phyloP scores from a whole-genome alignment of 1,140 invertebrate genomes.

The Oncopodura yosiiana region DNA sequence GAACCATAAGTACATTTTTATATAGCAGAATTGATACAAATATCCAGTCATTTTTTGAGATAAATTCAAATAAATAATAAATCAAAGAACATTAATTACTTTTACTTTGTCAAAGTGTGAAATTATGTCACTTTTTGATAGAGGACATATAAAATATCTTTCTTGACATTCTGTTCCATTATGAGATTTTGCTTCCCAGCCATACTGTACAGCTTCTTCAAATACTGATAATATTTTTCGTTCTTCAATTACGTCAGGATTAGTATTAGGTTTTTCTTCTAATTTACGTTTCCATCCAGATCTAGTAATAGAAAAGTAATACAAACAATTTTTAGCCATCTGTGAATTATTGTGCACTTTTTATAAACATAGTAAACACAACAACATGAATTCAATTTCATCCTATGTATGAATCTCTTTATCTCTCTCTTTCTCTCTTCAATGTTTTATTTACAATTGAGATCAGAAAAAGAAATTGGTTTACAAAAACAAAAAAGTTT shows the following conservation, averaged over 20 bases:
- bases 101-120: conserved; percentile 29
- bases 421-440: not conserved
- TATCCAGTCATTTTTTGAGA: not conserved
- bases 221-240: conserved; percentile 30
- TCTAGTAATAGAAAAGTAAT: conserved; percentile 9
- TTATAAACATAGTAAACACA: too few relatives aligned
- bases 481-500: too few relatives aligned
- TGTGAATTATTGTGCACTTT: too few relatives aligned
- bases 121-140: conserved; percentile 26
- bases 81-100: conserved; percentile 25
- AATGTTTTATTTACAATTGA: not conserved
- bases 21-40: too few relatives aligned
- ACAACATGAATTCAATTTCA: too few relatives aligned
- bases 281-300: conserved; percentile 30
- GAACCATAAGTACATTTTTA: too few relatives aligned
- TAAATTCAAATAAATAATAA: not conserved
- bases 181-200: conserved; percentile 26
- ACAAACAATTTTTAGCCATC: not conserved
- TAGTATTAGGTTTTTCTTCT: conserved; percentile 6
- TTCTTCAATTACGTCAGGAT: conserved; percentile 28
- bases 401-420: too few relatives aligned
- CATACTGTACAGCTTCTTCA: conserved; percentile 32
- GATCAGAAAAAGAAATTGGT: too few relatives aligned
- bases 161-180: conserved; percentile 35
- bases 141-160: conserved; percentile 33